These are phyloP conservation scores for Falco novaeseelandiae DNA, from an alignment of 2,797 vertebrate species.

Conservation along the genomic window DNA sequence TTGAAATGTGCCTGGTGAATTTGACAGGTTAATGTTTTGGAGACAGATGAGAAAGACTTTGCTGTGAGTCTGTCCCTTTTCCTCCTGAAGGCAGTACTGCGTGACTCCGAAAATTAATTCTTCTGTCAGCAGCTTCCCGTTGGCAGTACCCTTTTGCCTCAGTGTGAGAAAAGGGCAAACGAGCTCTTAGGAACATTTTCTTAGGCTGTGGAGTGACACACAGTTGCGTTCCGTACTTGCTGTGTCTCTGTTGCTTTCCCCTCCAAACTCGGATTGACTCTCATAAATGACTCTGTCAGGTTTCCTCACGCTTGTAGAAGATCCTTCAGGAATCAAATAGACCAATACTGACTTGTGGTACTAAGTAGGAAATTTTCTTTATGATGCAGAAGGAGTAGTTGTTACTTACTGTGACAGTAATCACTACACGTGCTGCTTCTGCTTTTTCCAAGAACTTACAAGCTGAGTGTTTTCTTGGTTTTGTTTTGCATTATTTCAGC, in stretches of 20 bases:
- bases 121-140: not conserved
- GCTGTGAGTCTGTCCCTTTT: not conserved
- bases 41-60: not conserved
- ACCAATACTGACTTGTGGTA: not conserved
- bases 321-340: not conserved
- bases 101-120: not conserved
- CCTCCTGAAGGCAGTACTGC: not conserved
- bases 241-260: not conserved
- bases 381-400: not conserved
- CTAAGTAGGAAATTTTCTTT: not conserved
- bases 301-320: not conserved
- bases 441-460: not conserved
- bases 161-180: not conserved
- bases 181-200: not conserved
- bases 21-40: not conserved
- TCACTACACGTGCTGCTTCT: not conserved
- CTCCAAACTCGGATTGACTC: not conserved
- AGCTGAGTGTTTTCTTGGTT: not conserved
- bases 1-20: not conserved
- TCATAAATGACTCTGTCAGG: not conserved
- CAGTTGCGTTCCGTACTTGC: not conserved
- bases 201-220: not conserved
- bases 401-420: not conserved
- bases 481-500: not conserved
- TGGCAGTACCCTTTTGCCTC: not conserved